Percentiles rank a stretch among this genome's conserved stretches.
Conservation (phyloP, 2,113 vertebrate genomes). For the Erinaceus europaeus region DNA sequence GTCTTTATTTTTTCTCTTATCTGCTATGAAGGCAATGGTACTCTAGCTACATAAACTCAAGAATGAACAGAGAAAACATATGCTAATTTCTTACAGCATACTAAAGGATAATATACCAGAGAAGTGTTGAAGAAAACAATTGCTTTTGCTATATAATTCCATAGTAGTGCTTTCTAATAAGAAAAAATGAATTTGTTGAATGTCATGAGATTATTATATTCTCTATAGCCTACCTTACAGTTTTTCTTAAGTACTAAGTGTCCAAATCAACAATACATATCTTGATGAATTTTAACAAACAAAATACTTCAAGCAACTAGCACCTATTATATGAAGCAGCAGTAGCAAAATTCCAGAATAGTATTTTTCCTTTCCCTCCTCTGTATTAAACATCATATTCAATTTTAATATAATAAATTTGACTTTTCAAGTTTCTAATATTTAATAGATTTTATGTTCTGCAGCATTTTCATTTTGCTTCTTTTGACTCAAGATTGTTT, state of each 20-base stretch:
- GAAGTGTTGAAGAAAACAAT: background rate
- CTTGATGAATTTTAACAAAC: conserved; percentile 1
- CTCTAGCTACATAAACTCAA: background rate
- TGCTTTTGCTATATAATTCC: background rate
- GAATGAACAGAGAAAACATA: background rate
- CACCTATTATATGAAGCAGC: background rate
- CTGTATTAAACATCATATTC: background rate
- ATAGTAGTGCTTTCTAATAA: background rate
- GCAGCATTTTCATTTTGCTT: background rate
- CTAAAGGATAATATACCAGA: background rate
- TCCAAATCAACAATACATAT: background rate
- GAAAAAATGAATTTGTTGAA: background rate
- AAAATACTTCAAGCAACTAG: background rate
- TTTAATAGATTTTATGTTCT: conserved; percentile 3
- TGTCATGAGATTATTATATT: background rate
- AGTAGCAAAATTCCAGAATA: background rate
- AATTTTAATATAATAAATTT: background rate
- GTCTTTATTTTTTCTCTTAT: background rate
- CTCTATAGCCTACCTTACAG: background rate
- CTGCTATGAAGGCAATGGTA: background rate
- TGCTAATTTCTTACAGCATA: background rate
- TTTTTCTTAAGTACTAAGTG: background rate
- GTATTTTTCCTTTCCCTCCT: background rate
- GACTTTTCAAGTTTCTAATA: background rate
- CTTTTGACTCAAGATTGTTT: background rate